phyloP scores from a whole-genome alignment of 1,140 invertebrate genomes.

The Fopius arisanus region DNA sequence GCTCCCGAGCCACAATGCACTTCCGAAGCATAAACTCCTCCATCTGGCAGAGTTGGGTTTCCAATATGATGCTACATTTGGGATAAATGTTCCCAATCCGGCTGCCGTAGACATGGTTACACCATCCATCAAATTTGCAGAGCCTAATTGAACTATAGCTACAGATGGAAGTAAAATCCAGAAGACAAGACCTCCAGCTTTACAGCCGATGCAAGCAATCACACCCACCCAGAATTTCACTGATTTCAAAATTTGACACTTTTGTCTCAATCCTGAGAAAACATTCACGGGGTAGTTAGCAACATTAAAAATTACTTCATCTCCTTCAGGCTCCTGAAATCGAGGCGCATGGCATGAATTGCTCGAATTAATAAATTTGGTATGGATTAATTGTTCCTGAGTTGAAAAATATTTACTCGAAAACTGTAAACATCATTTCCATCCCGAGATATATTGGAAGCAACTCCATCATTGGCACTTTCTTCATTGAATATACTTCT shows the following conservation, averaged over 20 bases:
- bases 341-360: no score
- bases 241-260: constrained; percentile 35
- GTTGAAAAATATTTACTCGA: constrained; percentile 21
- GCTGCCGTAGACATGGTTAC: constrained; percentile 33
- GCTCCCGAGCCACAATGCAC: constrained; percentile 39
- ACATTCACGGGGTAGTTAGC: constrained; percentile 7
- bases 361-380: not conserved
- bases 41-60: constrained; percentile 31
- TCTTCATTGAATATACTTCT: constrained; percentile 18
- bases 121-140: constrained; percentile 24
- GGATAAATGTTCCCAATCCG: constrained; percentile 40
- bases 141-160: constrained; percentile 23
- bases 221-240: constrained; percentile 44
- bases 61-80: constrained; percentile 41
- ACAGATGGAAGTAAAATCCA: constrained; percentile 49
- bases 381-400: no score
- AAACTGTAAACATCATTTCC: constrained; percentile 32
- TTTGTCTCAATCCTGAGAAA: constrained; percentile 39
- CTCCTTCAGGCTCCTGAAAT: constrained; percentile 40
- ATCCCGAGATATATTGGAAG: constrained; percentile 23
- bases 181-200: constrained; percentile 40
- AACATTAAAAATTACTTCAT: constrained; percentile 41
- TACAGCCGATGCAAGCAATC: constrained; percentile 41
- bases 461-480: constrained; percentile 22
- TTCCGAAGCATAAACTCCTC: constrained; percentile 41